Percentiles rank a stretch among this genome's conserved stretches.
Evolutionary conservation across 2,888 invertebrate species (phyloP).

Genomic region (Branchipolynoe longqiensis): DNA sequence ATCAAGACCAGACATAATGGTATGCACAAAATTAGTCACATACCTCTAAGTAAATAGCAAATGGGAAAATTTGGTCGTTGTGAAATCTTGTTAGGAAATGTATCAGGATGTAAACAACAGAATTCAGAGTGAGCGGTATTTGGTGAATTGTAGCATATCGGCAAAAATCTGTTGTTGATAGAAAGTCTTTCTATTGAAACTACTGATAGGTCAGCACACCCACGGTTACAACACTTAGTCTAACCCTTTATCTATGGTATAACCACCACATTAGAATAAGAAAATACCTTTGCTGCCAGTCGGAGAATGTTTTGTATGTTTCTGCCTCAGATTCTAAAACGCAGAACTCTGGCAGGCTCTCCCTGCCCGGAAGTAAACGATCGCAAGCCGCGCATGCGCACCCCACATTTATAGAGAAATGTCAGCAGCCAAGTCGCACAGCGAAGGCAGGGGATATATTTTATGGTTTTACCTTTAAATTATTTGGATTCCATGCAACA

Average conservation of each 20-base stretch:
- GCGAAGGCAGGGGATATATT: background rate
- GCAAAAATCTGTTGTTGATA: background rate
- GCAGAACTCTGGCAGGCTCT: background rate
- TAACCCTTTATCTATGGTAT: background rate
- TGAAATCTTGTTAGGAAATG: too few species aligned
- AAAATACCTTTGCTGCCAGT: slow-evolving; percentile 12
- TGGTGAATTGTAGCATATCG: slow-evolving; percentile 3
- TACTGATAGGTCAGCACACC: background rate
- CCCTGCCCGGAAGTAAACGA: slow-evolving; percentile 36
- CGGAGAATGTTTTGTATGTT: background rate
- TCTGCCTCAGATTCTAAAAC: background rate
- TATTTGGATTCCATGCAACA: background rate
- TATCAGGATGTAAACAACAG: slow-evolving; percentile 17
- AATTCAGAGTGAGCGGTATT: slow-evolving; percentile 19
- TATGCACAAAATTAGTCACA: too few species aligned
- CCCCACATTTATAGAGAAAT: slow-evolving; percentile 7
- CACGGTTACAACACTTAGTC: background rate
- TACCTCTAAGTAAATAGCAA: too few species aligned
- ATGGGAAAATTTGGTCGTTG: too few species aligned
- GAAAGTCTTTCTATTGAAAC: background rate
- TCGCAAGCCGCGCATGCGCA: slow-evolving; percentile 31
- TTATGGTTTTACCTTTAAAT: background rate
- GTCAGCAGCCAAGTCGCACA: slow-evolving; percentile 12
- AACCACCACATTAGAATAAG: background rate
- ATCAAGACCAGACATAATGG: too few species aligned